phyloP scores from a whole-genome alignment of 2,113 vertebrate genomes.

The Leucoraja erinaceus region DNA sequence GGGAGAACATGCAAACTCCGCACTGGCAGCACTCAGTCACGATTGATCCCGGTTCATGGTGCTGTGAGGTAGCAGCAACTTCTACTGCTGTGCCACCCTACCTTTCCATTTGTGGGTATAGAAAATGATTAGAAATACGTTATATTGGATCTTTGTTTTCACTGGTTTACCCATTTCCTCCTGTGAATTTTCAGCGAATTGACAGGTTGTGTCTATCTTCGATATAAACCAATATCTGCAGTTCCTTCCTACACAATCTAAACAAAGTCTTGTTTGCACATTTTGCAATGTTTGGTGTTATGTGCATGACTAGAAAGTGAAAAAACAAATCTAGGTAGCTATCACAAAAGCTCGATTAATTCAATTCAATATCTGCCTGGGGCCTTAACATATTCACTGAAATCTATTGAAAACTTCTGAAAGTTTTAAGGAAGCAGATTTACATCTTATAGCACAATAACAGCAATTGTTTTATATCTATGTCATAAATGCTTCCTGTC shows the following conservation, averaged over 20 bases:
- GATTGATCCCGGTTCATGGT: too few relatives aligned
- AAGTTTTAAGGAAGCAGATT: background rate
- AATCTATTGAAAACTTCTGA: background rate
- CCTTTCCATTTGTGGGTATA: too few relatives aligned
- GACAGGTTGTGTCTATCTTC: background rate
- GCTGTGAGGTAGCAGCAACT: too few relatives aligned
- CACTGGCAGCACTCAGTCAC: too few relatives aligned
- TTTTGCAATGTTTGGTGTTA: background rate
- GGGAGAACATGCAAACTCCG: too few relatives aligned
- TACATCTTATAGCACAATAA: background rate
- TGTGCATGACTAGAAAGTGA: background rate
- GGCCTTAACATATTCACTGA: background rate
- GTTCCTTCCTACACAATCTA: too few relatives aligned
- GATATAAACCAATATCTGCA: background rate
- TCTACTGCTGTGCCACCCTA: too few relatives aligned
- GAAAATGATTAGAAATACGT: background rate
- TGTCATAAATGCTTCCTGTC: background rate
- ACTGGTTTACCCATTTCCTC: background rate
- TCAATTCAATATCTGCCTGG: background rate
- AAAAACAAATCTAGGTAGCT: background rate
- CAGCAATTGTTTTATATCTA: constrained; percentile 11
- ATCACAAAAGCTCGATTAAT: constrained; percentile 18
- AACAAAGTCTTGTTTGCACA: background rate
- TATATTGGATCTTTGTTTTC: background rate
- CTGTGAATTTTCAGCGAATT: background rate